phyloP scores from a whole-genome alignment of 2,888 invertebrate genomes.

The Beris chalybata region DNA sequence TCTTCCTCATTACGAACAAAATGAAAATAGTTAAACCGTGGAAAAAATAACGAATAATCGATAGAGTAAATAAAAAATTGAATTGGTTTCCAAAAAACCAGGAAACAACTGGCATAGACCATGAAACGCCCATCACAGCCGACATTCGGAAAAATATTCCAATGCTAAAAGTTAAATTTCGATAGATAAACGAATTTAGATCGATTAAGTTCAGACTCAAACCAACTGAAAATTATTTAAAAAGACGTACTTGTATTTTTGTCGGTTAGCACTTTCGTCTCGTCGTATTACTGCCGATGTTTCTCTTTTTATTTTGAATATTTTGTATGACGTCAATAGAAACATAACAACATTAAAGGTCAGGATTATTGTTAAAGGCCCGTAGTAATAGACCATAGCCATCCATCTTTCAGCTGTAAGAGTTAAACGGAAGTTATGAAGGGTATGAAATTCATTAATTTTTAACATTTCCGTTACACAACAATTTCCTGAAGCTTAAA shows the following conservation, averaged over 20 bases:
- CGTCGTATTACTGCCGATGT: conserved; percentile 51
- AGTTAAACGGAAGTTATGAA: too few relatives aligned
- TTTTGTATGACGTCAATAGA: conserved; percentile 52
- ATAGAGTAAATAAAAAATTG: conserved; percentile 51
- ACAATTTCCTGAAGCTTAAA: too few relatives aligned
- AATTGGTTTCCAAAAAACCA: conserved; percentile 63
- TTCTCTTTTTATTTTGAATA: conserved; percentile 52
- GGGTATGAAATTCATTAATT: too few relatives aligned
- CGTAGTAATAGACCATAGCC: conserved; percentile 49
- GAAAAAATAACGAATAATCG: conserved; percentile 62
- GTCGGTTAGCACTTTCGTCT: conserved; percentile 51
- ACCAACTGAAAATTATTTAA: background rate
- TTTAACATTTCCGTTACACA: too few relatives aligned
- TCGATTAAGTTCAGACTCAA: background rate
- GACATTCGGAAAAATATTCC: conserved; percentile 78
- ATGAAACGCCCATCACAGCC: conserved; percentile 84
- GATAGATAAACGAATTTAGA: background rate
- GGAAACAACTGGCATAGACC: conserved; percentile 78
- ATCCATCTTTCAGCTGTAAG: conserved; percentile 27
- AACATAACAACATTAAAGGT: conserved; percentile 52
- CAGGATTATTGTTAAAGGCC: conserved; percentile 50
- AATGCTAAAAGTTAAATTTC: conserved; percentile 60
- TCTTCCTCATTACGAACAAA: conserved; percentile 66
- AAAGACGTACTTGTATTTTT: conserved; percentile 51
- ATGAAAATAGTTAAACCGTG: conserved; percentile 65